Evolutionary conservation across 2,797 vertebrate genomes (phyloP).

Genomic region (Zalophus californianus): DNA sequence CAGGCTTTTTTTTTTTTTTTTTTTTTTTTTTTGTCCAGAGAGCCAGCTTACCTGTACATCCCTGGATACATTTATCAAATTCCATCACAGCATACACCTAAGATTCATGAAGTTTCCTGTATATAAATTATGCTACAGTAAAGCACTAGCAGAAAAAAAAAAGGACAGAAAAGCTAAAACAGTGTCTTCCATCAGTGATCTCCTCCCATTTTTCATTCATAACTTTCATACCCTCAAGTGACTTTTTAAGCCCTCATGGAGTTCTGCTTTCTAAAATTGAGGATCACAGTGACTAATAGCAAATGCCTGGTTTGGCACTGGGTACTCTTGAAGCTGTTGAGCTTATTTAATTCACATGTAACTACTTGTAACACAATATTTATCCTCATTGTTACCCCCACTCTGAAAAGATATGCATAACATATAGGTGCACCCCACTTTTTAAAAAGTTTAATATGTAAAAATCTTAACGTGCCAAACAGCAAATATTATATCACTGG

Average conservation of each 20-base stretch:
- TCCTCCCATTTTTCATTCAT: background rate
- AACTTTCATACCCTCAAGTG: background rate
- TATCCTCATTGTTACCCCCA: background rate
- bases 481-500: conserved; percentile 22
- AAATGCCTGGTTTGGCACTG: background rate
- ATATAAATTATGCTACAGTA: background rate
- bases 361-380: background rate
- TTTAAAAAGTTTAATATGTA: background rate
- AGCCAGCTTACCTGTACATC: background rate
- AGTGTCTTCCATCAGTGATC: background rate
- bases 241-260: background rate
- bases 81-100: background rate
- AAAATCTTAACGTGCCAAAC: background rate
- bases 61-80: background rate
- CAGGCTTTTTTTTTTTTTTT: background rate
- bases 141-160: background rate
- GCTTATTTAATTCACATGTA: background rate
- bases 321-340: background rate
- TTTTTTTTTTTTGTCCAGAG: background rate
- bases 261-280: background rate
- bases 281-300: background rate
- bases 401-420: background rate
- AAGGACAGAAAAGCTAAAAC: background rate
- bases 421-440: background rate
- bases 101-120: background rate